Base-by-base conservation (phyloP, 2,797 vertebrate species). In the Gorsachius magnificus region DNA sequence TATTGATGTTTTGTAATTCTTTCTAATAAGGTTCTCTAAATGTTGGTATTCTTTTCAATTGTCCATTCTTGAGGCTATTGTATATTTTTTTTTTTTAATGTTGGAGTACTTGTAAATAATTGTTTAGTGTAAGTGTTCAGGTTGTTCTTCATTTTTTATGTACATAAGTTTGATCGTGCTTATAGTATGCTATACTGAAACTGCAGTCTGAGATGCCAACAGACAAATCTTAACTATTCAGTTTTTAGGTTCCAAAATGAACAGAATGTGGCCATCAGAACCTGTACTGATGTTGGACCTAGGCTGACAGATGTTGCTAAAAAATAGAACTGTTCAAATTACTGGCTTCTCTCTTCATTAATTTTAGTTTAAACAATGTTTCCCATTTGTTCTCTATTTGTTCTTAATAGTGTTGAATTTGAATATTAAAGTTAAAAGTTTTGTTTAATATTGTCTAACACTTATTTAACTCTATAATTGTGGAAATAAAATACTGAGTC, bases 371-470 rank as follows among this genome's bases (percentile, higher is more conserved):
- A 89, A 96, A 96, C 74, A 45, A 20, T 95, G 87, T 98, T 98
- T 97, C 72, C 90, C 89, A 96, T 96, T 97, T 97, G 96, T 97
- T 89, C 95, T 97, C 87, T 96, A 45, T 90, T 97, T 97, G 96
- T 98, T 98, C 93, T 96, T 97, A 96, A 81, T 97, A 97, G 96
- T 96, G 96, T 97, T 97, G 84, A 95, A 96, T 96, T 96, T 96
- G 96, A 97, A 97, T 96, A 98, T 98, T 98, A 98, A 98, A 98
- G 96, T 98, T 97, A 93, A 95, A 96, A 96, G 96, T 96, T 97
- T 96, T 94, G 97, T 97, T 98, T 96, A 97, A 72, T 93, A 60
- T 60, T 94, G 95, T 95, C 71, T 91, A 95, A 93, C 28, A 38
- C 46, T 92, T 93, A 95, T 66, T 96, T 90, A 95, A 61, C n/a